Evolutionary conservation across 2,888 invertebrate species (phyloP).

Genomic region (Chrysopilus asiliformis): DNA sequence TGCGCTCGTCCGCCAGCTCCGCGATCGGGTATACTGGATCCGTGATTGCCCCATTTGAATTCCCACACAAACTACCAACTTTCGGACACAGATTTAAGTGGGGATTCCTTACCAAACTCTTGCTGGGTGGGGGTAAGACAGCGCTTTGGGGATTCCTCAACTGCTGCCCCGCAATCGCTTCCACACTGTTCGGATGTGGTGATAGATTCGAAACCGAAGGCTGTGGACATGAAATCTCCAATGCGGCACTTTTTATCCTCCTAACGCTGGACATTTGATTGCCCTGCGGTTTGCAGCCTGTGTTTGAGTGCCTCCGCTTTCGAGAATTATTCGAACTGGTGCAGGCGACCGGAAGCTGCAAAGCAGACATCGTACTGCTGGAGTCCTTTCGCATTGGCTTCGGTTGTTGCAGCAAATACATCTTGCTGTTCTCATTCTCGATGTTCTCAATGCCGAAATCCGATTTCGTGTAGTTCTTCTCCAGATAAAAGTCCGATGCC

Average conservation of each 20-base stretch:
- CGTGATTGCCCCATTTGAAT: conserved; percentile 11
- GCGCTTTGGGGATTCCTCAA: conserved; percentile 51
- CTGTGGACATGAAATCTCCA: conserved; percentile 57
- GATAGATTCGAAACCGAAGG: conserved; percentile 56
- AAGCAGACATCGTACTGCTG: conserved; percentile 48
- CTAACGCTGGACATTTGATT: conserved; percentile 39
- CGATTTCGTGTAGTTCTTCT: conserved; percentile 34
- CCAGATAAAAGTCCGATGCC: conserved; percentile 31
- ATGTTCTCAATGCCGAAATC: conserved; percentile 34
- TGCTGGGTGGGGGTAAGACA: conserved; percentile 54
- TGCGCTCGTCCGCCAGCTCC: conserved; percentile 66
- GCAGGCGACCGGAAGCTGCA: conserved; percentile 39
- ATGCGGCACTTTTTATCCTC: conserved; percentile 54
- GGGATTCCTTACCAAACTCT: conserved; percentile 53
- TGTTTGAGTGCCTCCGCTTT: conserved; percentile 36
- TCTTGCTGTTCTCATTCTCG: conserved; percentile 14
- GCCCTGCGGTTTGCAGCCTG: conserved; percentile 32
- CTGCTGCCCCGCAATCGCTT: conserved; percentile 53
- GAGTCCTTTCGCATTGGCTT: conserved; percentile 46
- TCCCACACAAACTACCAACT: conserved; percentile 22
- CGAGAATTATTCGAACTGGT: conserved; percentile 9
- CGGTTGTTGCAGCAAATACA: conserved; percentile 16
- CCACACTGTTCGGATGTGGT: conserved; percentile 70
- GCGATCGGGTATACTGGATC: conserved; percentile 74
- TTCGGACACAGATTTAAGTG: conserved; percentile 55